These are phyloP conservation scores for Ylistrum balloti DNA, from an alignment of 1,140 invertebrate species.

Conservation along the genomic window DNA sequence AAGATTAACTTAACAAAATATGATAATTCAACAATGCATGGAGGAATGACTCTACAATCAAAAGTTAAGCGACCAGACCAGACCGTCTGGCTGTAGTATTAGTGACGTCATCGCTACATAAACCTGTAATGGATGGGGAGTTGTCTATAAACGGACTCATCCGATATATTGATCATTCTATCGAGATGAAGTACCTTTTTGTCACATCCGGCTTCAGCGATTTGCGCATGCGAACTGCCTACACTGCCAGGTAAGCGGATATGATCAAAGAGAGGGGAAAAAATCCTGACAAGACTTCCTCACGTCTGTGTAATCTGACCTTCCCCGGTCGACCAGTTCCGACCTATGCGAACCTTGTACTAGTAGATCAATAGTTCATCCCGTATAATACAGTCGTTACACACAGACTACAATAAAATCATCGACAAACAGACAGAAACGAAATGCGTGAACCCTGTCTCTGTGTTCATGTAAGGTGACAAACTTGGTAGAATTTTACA, in stretches of 20 bases:
- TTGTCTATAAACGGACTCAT: neutral
- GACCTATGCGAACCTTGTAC: neutral
- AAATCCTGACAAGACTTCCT: neutral
- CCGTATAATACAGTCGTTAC: slow-evolving; percentile 1
- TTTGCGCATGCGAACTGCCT: neutral
- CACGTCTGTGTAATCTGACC: neutral
- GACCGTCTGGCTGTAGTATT: neutral
- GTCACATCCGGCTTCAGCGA: neutral
- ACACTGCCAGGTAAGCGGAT: neutral
- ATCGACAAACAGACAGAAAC: neutral
- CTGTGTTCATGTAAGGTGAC: neutral
- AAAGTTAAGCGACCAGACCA: neutral
- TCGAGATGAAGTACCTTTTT: slow-evolving; percentile 19
- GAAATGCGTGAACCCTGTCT: neutral
- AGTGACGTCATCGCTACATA: neutral
- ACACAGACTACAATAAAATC: neutral
- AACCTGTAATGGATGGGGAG: neutral
- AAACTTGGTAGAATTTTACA: neutral
- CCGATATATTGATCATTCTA: neutral
- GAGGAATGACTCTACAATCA: too few relatives aligned
- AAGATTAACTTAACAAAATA: too few relatives aligned
- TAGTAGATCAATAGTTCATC: neutral
- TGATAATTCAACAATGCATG: too few relatives aligned
- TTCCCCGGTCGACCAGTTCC: neutral
- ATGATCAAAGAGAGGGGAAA: neutral